phyloP scores from a whole-genome alignment of 2,797 vertebrate genomes.

The Orestias chungarensis region DNA sequence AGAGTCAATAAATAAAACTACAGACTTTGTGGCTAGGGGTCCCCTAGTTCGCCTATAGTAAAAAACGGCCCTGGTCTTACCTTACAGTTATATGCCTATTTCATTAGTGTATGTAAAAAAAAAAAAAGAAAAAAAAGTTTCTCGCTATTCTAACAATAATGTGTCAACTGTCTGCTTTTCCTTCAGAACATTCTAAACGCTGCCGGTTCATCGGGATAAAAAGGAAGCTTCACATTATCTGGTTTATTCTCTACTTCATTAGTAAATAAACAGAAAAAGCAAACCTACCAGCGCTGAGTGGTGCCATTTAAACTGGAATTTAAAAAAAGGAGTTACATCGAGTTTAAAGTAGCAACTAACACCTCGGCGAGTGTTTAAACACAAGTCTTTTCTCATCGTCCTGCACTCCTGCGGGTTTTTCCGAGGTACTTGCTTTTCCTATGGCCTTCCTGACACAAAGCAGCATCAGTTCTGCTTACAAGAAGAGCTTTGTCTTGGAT shows the following conservation, averaged over 20 bases:
- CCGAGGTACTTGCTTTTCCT: conserved; percentile 69
- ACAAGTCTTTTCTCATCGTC: conserved; percentile 26
- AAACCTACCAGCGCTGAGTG: conserved; percentile 10
- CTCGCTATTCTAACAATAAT: background rate
- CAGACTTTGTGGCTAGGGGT: too few species aligned
- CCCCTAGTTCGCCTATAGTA: too few species aligned
- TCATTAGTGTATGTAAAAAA: too few species aligned
- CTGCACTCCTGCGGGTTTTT: conserved; percentile 64
- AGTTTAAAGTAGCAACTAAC: conserved; percentile 38
- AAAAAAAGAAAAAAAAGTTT: too few species aligned
- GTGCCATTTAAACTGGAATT: conserved; percentile 6
- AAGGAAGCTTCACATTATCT: conserved; percentile 25
- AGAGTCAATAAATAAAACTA: too few species aligned
- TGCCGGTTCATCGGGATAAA: conserved; percentile 43
- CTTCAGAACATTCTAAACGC: conserved; percentile 71
- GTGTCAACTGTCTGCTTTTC: background rate
- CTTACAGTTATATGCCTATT: background rate
- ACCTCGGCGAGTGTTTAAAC: conserved; percentile 29
- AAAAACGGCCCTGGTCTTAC: too few species aligned
- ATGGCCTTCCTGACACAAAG: conserved; percentile 65
- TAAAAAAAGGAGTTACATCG: background rate
- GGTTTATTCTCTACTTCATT: conserved; percentile 14
- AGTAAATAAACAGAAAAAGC: conserved; percentile 35
- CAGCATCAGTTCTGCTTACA: conserved; percentile 57
- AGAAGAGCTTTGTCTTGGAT: too few species aligned